Conservation (phyloP, 2,888 invertebrate genomes). For the Rotaria magnacalcarata region DNA sequence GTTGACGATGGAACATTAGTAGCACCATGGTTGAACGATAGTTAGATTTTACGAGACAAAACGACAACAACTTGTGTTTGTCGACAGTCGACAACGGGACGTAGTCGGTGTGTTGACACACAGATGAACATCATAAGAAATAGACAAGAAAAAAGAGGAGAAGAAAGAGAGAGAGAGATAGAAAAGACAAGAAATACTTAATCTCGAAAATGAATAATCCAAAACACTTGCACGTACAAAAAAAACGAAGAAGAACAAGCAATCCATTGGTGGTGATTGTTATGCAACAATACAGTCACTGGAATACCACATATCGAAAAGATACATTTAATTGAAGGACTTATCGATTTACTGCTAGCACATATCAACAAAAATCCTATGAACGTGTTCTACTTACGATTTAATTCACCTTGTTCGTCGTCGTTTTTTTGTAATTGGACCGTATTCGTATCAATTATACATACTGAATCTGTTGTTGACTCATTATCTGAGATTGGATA, state of each 20-base stretch:
- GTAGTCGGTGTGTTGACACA: slow-evolving; percentile 14
- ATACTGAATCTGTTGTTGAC: slow-evolving; percentile 10
- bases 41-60: neutral
- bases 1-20: neutral
- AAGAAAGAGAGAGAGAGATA: neutral
- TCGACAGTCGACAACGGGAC: slow-evolving; percentile 17
- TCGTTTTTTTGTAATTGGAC: neutral
- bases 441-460: neutral
- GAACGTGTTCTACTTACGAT: slow-evolving; percentile 31
- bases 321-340: slow-evolving; percentile 18
- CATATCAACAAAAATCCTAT: neutral
- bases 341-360: neutral
- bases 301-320: neutral
- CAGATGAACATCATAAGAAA: neutral
- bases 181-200: neutral
- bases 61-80: neutral
- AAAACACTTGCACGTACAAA: slow-evolving; percentile 12
- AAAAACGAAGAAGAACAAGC: neutral
- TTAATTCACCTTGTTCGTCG: neutral
- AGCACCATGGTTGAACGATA: neutral
- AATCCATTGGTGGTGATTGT: neutral
- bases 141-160: neutral
- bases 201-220: neutral
- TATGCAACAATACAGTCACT: neutral
- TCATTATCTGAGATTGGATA: slow-evolving; percentile 36